Conservation (phyloP, 2,888 invertebrate genomes). For the Mimumesa dahlbomi region DNA sequence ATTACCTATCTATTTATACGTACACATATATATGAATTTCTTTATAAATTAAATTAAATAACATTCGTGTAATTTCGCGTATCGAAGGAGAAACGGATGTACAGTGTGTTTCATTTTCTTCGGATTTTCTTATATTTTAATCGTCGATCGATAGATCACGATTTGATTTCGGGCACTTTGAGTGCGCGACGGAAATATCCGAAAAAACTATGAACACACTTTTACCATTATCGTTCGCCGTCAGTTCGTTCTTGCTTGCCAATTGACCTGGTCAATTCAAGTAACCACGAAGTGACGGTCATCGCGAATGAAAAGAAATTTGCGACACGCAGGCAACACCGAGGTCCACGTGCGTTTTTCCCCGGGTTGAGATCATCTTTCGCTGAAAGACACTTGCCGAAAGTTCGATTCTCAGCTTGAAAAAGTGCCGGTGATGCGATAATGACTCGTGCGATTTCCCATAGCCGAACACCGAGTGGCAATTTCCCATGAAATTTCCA, state of each 20-base stretch:
- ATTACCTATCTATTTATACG: conserved; percentile 16
- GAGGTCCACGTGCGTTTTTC: not conserved
- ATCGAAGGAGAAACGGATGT: not conserved
- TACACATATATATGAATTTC: conserved; percentile 35
- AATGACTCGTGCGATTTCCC: not conserved
- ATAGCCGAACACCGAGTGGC: no score
- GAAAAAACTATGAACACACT: conserved; percentile 14
- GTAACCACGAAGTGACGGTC: conserved; percentile 5
- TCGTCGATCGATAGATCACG: no score
- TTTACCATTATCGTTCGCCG: conserved; percentile 3
- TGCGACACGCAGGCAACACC: not conserved
- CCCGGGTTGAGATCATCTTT: not conserved
- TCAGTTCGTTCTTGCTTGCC: conserved; percentile 17
- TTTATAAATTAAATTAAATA: conserved; percentile 61
- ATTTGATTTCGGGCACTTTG: not conserved
- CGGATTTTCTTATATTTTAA: no score
- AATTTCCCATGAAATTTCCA: no score
- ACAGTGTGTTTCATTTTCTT: not conserved
- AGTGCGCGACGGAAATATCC: not conserved
- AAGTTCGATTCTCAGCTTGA: not conserved
- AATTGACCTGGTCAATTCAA: not conserved
- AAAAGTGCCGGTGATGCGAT: not conserved
- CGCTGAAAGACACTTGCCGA: not conserved
- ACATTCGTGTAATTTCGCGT: conserved; percentile 17
- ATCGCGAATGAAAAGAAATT: not conserved